phyloP scores from a whole-genome alignment of 2,113 vertebrate species.

The Progne subis region DNA sequence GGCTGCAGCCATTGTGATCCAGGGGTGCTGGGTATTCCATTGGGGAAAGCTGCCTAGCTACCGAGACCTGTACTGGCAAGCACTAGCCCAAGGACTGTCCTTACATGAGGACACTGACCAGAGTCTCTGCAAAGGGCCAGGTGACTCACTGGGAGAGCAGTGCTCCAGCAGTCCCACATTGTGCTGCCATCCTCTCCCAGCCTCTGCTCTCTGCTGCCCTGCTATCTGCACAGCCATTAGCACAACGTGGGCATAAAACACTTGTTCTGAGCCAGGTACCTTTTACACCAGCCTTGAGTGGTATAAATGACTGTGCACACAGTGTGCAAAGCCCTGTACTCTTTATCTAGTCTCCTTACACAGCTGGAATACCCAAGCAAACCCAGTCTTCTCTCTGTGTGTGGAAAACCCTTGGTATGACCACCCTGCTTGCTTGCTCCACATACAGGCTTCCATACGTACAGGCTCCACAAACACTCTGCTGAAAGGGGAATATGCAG shows the following conservation, averaged over 20 bases:
- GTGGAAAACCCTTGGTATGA: background rate
- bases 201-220: background rate
- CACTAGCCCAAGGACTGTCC: rapidly evolving
- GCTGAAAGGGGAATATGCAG: background rate
- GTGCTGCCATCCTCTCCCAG: background rate
- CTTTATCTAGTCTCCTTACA: background rate
- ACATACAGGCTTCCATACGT: rapidly evolving
- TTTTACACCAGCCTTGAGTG: background rate
- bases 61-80: rapidly evolving
- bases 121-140: background rate
- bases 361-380: background rate
- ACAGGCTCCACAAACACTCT: background rate
- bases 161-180: background rate
- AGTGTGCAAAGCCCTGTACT: background rate
- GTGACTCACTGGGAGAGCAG: rapidly evolving
- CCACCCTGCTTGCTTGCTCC: background rate
- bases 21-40: background rate
- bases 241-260: background rate
- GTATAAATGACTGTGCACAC: background rate
- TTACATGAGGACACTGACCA: background rate
- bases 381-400: rapidly evolving
- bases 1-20: background rate
- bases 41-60: background rate
- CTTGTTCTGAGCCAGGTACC: rapidly evolving
- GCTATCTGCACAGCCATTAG: background rate